These are phyloP conservation scores for Osmerus mordax DNA, from an alignment of 2,113 vertebrate genomes.

Conservation along the genomic window DNA sequence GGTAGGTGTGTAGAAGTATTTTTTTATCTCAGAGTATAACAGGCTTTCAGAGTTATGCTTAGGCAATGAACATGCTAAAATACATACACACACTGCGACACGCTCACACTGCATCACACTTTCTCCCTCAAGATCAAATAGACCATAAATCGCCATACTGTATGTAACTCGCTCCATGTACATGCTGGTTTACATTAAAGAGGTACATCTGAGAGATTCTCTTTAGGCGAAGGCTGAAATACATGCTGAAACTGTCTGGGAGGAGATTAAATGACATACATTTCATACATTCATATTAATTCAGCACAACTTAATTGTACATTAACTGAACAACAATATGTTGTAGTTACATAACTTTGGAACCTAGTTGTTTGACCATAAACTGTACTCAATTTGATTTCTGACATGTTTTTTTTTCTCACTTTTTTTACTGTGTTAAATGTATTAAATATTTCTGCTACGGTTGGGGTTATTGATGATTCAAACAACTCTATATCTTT, in stretches of 20 bases:
- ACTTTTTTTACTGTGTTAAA: too few relatives aligned
- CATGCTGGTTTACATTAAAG: constrained; percentile 44
- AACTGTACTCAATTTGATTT: too few relatives aligned
- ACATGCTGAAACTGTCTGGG: constrained; percentile 14
- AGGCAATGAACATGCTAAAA: constrained; percentile 31
- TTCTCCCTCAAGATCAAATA: constrained; percentile 50
- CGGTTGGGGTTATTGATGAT: too few relatives aligned
- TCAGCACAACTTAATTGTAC: neutral
- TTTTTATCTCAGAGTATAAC: constrained; percentile 69
- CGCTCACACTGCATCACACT: constrained; percentile 43
- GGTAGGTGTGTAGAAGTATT: neutral
- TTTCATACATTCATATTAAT: neutral
- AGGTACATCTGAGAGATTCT: constrained; percentile 16
- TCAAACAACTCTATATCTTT: too few relatives aligned
- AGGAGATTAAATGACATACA: constrained; percentile 8
- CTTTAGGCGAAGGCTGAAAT: constrained; percentile 24
- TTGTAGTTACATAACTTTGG: neutral
- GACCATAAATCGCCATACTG: constrained; percentile 43
- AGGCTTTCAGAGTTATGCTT: constrained; percentile 71
- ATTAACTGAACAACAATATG: neutral
- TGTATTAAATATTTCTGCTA: too few relatives aligned
- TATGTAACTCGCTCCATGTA: constrained; percentile 31
- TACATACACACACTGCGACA: constrained; percentile 19
- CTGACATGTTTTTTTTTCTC: too few relatives aligned
- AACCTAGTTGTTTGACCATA: too few relatives aligned